Conservation (phyloP, 2,888 invertebrate species). For the Lochmaea crataegi region DNA sequence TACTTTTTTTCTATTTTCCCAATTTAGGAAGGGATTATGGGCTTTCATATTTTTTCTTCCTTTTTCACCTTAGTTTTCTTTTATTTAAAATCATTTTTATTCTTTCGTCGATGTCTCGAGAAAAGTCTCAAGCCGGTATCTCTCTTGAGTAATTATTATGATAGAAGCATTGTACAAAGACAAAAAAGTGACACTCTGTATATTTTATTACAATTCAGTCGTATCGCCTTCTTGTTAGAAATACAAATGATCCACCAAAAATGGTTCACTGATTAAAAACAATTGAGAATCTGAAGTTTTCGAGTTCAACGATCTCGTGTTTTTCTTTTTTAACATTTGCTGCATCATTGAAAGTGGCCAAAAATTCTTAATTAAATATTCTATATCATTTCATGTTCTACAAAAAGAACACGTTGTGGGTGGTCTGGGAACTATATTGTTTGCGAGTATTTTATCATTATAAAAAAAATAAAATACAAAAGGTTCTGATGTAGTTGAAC, state of each 20-base stretch:
- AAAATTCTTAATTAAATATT: conserved; percentile 12
- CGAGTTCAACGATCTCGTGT: conserved; percentile 13
- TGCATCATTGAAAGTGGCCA: conserved; percentile 19
- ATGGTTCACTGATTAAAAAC: conserved; percentile 28
- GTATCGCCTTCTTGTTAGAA: conserved; percentile 3
- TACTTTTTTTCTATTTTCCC: too few relatives aligned
- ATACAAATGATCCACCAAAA: conserved; percentile 15
- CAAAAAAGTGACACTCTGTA: background rate
- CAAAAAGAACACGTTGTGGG: conserved; percentile 6
- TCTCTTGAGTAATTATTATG: too few relatives aligned
- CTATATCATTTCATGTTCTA: conserved; percentile 7
- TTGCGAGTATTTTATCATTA: background rate
- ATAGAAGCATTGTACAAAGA: too few relatives aligned
- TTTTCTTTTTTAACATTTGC: background rate
- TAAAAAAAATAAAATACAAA: background rate
- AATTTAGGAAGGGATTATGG: too few relatives aligned
- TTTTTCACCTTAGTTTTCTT: too few relatives aligned
- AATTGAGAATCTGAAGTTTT: conserved; percentile 21
- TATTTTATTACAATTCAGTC: conserved; percentile 5
- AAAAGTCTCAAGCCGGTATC: too few relatives aligned
- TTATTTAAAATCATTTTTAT: too few relatives aligned
- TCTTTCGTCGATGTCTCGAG: too few relatives aligned
- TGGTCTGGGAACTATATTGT: conserved; percentile 14
- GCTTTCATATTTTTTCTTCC: too few relatives aligned
- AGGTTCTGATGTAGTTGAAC: conserved; percentile 1